Evolutionary conservation across 1,140 invertebrate species (phyloP).

Genomic region (Ganaspis sp.): DNA sequence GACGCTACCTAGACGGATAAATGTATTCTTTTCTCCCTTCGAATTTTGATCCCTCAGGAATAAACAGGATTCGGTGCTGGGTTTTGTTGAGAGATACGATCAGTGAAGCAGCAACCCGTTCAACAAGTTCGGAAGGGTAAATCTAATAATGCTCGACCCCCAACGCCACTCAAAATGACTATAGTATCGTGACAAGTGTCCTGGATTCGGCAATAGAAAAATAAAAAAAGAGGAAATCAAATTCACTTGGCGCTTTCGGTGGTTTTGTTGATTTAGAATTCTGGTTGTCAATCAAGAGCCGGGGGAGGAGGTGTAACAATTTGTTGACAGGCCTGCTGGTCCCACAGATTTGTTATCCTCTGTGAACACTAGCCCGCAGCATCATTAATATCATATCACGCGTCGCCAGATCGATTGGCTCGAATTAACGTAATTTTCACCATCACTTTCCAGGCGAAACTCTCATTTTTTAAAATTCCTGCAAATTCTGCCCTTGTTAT

Average conservation of each 20-base stretch:
- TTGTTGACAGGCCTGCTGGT: neutral
- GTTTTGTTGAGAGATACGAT: constrained; percentile 32
- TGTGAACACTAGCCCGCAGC: too few relatives aligned
- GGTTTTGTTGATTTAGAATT: neutral
- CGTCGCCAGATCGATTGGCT: too few relatives aligned
- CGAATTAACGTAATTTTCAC: too few relatives aligned
- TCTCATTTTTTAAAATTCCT: too few relatives aligned
- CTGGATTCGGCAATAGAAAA: constrained; percentile 12
- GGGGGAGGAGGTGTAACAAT: neutral
- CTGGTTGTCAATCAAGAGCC: neutral
- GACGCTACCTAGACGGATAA: neutral
- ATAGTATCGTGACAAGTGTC: constrained; percentile 39
- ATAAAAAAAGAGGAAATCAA: neutral
- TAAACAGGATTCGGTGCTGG: constrained; percentile 54
- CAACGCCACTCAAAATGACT: constrained; percentile 46
- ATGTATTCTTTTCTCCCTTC: neutral
- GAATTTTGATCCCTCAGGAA: constrained; percentile 9
- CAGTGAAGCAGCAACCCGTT: constrained; percentile 31
- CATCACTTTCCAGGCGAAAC: too few relatives aligned
- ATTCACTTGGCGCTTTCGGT: neutral
- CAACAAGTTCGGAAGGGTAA: constrained; percentile 45
- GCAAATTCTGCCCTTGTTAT: too few relatives aligned
- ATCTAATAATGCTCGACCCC: constrained; percentile 52
- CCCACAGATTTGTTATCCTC: neutral
- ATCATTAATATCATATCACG: too few relatives aligned